These are phyloP conservation scores for Athalia rosae DNA, from an alignment of 2,888 invertebrate genomes.

Conservation along the genomic window DNA sequence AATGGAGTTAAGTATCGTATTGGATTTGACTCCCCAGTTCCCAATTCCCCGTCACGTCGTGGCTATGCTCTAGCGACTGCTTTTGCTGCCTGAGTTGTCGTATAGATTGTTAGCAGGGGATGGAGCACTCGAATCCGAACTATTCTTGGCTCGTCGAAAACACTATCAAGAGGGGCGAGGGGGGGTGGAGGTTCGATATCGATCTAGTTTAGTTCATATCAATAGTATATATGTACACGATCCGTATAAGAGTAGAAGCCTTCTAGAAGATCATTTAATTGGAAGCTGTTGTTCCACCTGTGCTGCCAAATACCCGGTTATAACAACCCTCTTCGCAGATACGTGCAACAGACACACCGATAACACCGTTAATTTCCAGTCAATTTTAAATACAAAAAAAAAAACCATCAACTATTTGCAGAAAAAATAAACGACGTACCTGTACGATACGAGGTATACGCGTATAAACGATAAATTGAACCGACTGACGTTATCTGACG, in stretches of 20 bases:
- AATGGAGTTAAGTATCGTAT: conserved; percentile 44
- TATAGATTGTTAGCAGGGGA: background rate
- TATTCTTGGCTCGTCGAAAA: conserved; percentile 42
- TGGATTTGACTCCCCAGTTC: conserved; percentile 39
- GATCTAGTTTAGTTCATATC: conserved; percentile 18
- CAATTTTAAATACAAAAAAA: too few species aligned
- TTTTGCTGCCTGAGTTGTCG: too few species aligned
- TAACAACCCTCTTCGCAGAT: too few species aligned
- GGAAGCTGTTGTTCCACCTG: background rate
- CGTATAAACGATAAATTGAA: too few species aligned
- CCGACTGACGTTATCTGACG: too few species aligned
- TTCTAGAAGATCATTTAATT: background rate
- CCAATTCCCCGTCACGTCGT: conserved; percentile 39
- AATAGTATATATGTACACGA: conserved; percentile 18
- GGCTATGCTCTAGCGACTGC: background rate
- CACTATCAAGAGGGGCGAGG: conserved; percentile 12
- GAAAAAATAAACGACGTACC: too few species aligned
- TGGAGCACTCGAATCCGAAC: conserved; percentile 39
- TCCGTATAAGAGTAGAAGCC: background rate
- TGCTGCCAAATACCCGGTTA: background rate
- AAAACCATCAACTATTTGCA: too few species aligned
- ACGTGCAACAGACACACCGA: too few species aligned
- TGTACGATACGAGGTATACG: too few species aligned
- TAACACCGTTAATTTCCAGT: too few species aligned
- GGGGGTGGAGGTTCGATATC: conserved; percentile 1